Conservation (phyloP, 1,140 invertebrate genomes). For the Pentalonia nigronervosa region DNA sequence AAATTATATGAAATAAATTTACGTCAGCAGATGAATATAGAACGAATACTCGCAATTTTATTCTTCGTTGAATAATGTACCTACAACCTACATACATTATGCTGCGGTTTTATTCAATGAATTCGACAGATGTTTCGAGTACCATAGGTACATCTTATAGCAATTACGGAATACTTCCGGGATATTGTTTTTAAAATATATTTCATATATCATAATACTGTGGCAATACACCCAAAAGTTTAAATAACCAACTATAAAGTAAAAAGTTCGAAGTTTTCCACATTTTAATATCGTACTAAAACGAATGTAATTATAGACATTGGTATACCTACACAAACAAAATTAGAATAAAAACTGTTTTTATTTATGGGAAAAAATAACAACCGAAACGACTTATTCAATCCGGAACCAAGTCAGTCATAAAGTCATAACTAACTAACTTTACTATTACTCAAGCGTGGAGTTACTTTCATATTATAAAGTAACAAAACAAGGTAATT, state of each 20-base stretch:
- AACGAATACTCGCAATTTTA: not conserved
- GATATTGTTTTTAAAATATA: not conserved
- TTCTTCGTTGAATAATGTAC: not conserved
- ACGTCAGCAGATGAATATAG: not conserved
- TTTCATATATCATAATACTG: not conserved
- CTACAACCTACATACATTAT: not conserved
- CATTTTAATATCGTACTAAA: not conserved
- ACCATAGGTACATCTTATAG: not conserved
- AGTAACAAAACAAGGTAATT: not conserved
- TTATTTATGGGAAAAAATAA: not conserved
- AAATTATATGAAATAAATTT: conserved; percentile 2
- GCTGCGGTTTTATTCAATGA: not conserved
- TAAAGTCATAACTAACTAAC: not conserved
- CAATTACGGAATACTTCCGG: not conserved
- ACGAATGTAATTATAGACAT: not conserved
- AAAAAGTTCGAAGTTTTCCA: not conserved
- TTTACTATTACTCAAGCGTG: not conserved
- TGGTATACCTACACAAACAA: not conserved
- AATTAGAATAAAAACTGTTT: not conserved
- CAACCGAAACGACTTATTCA: not conserved
- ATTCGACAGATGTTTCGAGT: not conserved
- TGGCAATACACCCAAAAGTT: not conserved
- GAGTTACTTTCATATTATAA: not conserved
- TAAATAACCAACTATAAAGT: not conserved
- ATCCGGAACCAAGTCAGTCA: not conserved